These are phyloP conservation scores for Stichopus chloronotus DNA, from an alignment of 35 echinoderm and acorn worm genomes.

Conservation along the genomic window DNA sequence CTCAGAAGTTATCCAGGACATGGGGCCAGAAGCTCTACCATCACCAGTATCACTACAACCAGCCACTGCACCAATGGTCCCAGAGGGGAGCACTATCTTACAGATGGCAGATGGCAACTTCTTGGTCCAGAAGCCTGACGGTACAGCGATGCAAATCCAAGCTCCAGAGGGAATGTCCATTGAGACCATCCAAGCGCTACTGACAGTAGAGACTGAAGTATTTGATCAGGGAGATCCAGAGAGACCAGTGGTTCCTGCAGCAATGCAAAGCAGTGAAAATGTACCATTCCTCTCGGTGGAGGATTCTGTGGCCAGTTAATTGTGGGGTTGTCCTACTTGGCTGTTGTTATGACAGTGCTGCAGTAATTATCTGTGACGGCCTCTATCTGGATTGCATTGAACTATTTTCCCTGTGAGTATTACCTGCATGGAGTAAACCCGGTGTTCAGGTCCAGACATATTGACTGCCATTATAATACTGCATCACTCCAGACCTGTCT, in stretches of 20 bases:
- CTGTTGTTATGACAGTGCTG: too few species aligned
- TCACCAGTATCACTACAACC: not conserved
- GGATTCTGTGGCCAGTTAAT: not conserved
- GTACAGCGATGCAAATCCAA: slow-evolving; percentile 96
- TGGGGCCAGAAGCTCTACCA: slow-evolving; percentile 5
- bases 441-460: too few species aligned
- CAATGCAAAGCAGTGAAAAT: not conserved
- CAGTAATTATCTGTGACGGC: too few species aligned
- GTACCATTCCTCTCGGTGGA: not conserved
- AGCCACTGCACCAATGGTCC: slow-evolving; percentile 31
- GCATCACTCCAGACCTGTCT: too few species aligned
- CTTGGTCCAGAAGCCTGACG: slow-evolving; percentile 90
- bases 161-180: slow-evolving; percentile 95
- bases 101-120: slow-evolving; percentile 92
- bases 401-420: too few species aligned
- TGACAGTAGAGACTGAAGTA: slow-evolving; percentile 76
- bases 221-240: slow-evolving; percentile 21
- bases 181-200: slow-evolving; percentile 87
- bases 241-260: not conserved
- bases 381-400: too few species aligned
- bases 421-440: too few species aligned
- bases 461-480: too few species aligned
- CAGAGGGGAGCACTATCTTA: slow-evolving; percentile 88
- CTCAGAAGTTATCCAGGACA: not conserved
- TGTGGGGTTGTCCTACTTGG: too few species aligned